These are phyloP conservation scores for Alcedo quadribrachys DNA, from an alignment of 2,797 vertebrate genomes.

Conservation along the genomic window DNA sequence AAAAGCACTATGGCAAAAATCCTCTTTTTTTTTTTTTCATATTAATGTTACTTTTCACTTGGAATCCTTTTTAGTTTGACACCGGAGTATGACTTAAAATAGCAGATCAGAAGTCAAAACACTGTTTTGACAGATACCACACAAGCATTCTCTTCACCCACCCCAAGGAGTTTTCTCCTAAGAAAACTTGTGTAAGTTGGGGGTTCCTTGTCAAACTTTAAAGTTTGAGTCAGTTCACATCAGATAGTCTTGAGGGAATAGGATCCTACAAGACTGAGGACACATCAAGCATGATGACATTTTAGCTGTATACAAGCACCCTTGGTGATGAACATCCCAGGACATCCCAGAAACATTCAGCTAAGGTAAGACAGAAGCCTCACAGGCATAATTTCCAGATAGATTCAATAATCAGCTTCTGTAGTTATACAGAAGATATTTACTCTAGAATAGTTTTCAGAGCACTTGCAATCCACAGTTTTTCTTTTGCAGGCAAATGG, in stretches of 20 bases:
- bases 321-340: not conserved
- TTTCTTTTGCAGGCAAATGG: not conserved
- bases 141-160: not conserved
- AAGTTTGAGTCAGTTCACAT: not conserved
- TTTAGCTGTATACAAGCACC: not conserved
- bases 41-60: not conserved
- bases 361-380: not conserved
- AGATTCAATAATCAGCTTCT: not conserved
- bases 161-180: not conserved
- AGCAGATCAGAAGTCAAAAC: not conserved
- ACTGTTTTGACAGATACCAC: constrained; percentile 13
- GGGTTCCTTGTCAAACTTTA: not conserved
- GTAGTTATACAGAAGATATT: not conserved
- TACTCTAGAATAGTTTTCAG: not conserved
- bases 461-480: not conserved
- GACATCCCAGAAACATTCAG: not conserved
- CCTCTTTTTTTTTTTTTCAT: fast-evolving
- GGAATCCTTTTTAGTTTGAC: not conserved
- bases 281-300: fast-evolving
- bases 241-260: not conserved
- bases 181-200: not conserved
- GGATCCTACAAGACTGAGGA: not conserved
- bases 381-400: not conserved
- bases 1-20: not conserved
- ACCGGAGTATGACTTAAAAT: not conserved